Evolutionary conservation across 2,113 vertebrate species (phyloP).

Genomic region (Mus spicilegus): DNA sequence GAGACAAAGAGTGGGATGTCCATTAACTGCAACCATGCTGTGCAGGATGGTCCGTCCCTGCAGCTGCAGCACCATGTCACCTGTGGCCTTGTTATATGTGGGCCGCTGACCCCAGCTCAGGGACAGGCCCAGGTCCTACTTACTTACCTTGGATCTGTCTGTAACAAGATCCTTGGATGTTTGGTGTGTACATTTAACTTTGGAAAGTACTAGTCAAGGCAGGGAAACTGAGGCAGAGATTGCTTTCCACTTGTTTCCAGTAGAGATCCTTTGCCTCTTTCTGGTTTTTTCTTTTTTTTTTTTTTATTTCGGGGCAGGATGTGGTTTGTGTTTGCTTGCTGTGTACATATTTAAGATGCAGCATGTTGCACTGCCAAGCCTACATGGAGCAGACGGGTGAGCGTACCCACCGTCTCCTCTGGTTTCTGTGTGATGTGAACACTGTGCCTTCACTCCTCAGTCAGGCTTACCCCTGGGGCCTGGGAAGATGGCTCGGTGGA

Average conservation of each 20-base stretch:
- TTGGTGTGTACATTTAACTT: rapidly evolving
- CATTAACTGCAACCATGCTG: background rate
- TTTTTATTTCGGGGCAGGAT: background rate
- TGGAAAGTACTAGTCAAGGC: background rate
- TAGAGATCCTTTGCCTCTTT: background rate
- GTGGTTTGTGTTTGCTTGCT: background rate
- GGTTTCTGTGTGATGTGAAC: background rate
- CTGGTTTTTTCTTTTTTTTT: background rate
- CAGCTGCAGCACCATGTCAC: background rate
- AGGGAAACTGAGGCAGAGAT: background rate
- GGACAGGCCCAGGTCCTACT: background rate
- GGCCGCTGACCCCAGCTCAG: background rate
- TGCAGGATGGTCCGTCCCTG: background rate
- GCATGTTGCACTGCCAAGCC: background rate
- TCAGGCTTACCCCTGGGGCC: background rate
- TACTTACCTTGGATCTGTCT: background rate
- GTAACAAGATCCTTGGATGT: background rate
- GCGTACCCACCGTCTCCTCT: background rate
- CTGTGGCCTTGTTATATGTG: background rate
- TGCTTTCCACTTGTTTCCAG: background rate
- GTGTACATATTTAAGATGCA: background rate
- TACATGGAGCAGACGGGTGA: background rate
- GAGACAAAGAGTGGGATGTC: rapidly evolving
- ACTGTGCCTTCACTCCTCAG: background rate
- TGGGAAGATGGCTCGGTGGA: background rate